These are phyloP conservation scores for Lasioglossum albipes DNA, from an alignment of 1,140 invertebrate species.

Conservation along the genomic window DNA sequence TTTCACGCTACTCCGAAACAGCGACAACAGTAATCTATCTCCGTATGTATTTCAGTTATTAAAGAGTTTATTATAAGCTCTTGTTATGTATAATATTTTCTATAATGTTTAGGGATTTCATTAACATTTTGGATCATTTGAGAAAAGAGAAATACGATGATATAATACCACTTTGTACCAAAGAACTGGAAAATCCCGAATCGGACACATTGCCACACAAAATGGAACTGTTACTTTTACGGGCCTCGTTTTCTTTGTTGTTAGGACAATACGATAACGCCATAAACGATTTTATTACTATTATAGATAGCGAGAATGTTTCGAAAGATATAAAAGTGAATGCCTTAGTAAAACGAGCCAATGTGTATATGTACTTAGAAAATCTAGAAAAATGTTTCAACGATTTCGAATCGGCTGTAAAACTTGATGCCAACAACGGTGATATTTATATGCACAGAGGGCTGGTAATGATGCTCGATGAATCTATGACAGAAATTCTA, in stretches of 20 bases:
- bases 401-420: conserved; percentile 88
- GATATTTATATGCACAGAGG: conserved; percentile 92
- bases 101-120: conserved; percentile 58
- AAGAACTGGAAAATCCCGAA: conserved; percentile 86
- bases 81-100: conserved; percentile 17
- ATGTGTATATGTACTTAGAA: conserved; percentile 89
- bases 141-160: conserved; percentile 87
- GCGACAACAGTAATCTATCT: conserved; percentile 48
- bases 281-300: conserved; percentile 84
- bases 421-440: conserved; percentile 88
- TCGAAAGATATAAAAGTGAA: conserved; percentile 87
- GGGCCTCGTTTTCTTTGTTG: conserved; percentile 91
- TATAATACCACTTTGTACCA: conserved; percentile 88
- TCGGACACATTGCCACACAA: conserved; percentile 78
- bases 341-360: conserved; percentile 94
- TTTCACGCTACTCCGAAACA: conserved; percentile 67
- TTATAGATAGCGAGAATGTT: conserved; percentile 83
- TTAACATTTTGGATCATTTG: conserved; percentile 79
- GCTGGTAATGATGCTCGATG: conserved; percentile 79
- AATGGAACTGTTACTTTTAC: conserved; percentile 86
- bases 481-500: neutral
- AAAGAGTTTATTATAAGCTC: conserved; percentile 16
- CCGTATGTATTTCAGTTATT: conserved; percentile 59
- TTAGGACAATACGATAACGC: conserved; percentile 87
- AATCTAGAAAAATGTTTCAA: conserved; percentile 86